Base-by-base conservation (phyloP, 2,888 invertebrate genomes). In the Orthonevra nobilis region DNA sequence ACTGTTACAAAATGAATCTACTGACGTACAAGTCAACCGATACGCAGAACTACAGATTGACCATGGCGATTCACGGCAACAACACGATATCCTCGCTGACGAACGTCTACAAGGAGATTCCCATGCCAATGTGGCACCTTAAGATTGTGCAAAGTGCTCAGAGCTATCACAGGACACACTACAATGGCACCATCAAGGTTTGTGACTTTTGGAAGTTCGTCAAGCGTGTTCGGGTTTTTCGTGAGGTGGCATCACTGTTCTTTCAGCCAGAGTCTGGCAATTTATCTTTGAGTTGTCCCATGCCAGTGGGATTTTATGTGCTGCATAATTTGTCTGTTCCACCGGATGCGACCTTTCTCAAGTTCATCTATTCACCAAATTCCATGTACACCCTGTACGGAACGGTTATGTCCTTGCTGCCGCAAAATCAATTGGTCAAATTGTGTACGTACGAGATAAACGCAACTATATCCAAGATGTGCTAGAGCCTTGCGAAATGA, bases 291-390 rank as follows among this genome's bases (percentile, higher is more conserved):
- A 81, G 70, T 1, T 86, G 87, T 10, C 87, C 87, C 0, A 70
- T 87, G 6, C 82, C 77, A 14, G 61, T 50, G 4, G 86, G 86
- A 30, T 73, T 63, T 2, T 86, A 87, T 70, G 81, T 81, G 14
- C 73, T 86, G 82, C 81, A 82, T 2, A 75, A 84, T 30, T 82
- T 86, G 0, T 81, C 83, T 12, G 82, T 86, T 34, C 84, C 85
- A 3, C 83, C 83, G 1, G 84, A 86, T 42, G 82, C 84, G 20
- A 66, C 73, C 0, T 15, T 85, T 1, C 48, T 86, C 3, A 87
- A 83, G 64, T 85, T 84, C 6, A 84, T 86, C 82, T 87, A 85
- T 12, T 81, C 83, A 15, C 84, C 86, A 2, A 85, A 86, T 20
- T 83, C 84, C 1, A 5, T 85, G 0, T 84, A 85, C 14, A 74